Conservation (phyloP, 2,888 invertebrate genomes). For the Laspeyria flexula region DNA sequence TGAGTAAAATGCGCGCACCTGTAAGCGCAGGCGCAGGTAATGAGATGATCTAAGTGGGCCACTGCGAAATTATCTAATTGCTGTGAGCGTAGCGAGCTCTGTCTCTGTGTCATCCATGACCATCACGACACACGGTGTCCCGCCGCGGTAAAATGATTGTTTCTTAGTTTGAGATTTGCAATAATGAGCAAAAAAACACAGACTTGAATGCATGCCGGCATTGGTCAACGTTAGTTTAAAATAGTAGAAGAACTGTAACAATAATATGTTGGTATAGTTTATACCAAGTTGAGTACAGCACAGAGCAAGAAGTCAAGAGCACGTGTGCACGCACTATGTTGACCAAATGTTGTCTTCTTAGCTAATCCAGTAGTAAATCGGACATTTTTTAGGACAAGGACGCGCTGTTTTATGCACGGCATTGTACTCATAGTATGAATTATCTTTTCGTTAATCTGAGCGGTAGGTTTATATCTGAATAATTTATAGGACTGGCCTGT, state of each 20-base stretch:
- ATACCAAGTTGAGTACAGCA: not conserved
- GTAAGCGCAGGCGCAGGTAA: conserved; percentile 10
- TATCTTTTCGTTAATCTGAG: too few species aligned
- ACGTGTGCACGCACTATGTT: not conserved
- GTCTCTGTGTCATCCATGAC: conserved; percentile 21
- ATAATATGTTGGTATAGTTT: not conserved
- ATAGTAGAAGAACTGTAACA: not conserved
- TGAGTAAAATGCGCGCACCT: conserved; percentile 4
- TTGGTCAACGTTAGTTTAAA: too few species aligned
- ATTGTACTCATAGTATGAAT: too few species aligned
- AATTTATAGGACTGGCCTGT: too few species aligned
- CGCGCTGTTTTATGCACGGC: too few species aligned
- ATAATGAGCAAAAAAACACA: too few species aligned
- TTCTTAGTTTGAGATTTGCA: too few species aligned
- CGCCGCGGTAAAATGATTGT: too few species aligned
- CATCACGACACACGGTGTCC: conserved; percentile 7
- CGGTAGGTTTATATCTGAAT: too few species aligned
- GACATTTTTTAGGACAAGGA: not conserved
- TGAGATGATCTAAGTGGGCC: conserved; percentile 32
- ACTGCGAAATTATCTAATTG: conserved; percentile 19
- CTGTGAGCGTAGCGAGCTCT: conserved; percentile 4
- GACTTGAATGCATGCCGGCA: too few species aligned
- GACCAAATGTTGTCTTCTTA: not conserved
- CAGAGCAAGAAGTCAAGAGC: not conserved
- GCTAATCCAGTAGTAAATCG: not conserved